A percentile compares a stretch with the other conserved stretches of the same genome.
phyloP scores from a whole-genome alignment of 1,140 invertebrate genomes.

The Aradophagus sp. region DNA sequence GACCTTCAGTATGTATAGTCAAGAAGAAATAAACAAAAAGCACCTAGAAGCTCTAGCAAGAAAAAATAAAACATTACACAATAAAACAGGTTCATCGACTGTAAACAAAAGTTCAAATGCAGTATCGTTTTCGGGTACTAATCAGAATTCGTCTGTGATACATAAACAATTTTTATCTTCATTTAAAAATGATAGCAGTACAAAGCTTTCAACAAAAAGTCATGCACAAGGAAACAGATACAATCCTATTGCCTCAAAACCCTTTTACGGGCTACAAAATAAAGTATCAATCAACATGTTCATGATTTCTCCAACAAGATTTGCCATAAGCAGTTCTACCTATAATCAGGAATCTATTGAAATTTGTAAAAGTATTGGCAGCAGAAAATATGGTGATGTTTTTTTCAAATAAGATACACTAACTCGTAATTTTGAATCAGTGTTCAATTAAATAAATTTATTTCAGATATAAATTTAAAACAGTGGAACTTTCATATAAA shows the following conservation, averaged over 20 bases:
- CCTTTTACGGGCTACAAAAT: slow-evolving; percentile 20
- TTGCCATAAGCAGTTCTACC: slow-evolving; percentile 17
- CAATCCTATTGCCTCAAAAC: slow-evolving; percentile 30
- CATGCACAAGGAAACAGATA: slow-evolving; percentile 32
- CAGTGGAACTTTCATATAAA: slow-evolving; percentile 35
- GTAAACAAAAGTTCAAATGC: slow-evolving; percentile 1
- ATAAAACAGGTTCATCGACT: background rate
- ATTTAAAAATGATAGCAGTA: slow-evolving; percentile 1
- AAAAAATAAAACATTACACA: slow-evolving; percentile 25
- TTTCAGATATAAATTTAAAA: slow-evolving; percentile 29
- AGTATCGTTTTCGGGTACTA: background rate
- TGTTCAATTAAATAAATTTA: background rate
- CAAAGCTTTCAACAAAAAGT: slow-evolving; percentile 7
- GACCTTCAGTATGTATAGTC: slow-evolving; percentile 18
- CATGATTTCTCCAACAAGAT: slow-evolving; percentile 40
- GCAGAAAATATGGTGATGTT: slow-evolving; percentile 29
- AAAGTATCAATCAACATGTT: slow-evolving; percentile 21
- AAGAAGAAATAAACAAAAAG: slow-evolving; percentile 33
- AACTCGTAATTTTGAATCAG: background rate
- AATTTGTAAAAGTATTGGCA: slow-evolving; percentile 31
- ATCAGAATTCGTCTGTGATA: background rate
- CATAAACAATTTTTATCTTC: too few species aligned
- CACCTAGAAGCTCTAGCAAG: slow-evolving; percentile 13
- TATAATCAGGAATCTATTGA: slow-evolving; percentile 33
- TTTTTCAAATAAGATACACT: too few species aligned